Conservation (phyloP, 2,888 invertebrate species). For the Xylocampa areola region DNA sequence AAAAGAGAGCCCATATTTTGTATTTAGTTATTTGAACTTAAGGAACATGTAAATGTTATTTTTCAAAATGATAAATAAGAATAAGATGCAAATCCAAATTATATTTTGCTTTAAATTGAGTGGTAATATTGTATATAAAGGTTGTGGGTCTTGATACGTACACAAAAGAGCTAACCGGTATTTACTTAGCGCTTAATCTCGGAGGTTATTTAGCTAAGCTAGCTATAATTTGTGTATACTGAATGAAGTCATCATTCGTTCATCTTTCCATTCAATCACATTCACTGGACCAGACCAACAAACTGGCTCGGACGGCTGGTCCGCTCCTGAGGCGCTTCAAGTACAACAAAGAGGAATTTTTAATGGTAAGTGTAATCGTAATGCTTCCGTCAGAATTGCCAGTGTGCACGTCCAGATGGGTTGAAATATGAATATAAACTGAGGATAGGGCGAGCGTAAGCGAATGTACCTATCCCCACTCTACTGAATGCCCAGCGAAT, state of each 20-base stretch:
- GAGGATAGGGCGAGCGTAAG: constrained; percentile 9
- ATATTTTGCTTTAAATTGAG: no score
- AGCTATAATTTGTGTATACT: neutral
- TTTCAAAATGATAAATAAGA: no score
- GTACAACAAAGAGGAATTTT: constrained; percentile 36
- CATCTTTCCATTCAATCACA: constrained; percentile 38
- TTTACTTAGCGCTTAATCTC: neutral
- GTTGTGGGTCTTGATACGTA: no score
- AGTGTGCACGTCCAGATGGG: constrained; percentile 16
- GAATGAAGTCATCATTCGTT: constrained; percentile 20
- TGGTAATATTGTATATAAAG: no score
- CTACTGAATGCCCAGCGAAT: constrained; percentile 7
- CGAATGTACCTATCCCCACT: neutral
- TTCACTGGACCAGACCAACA: constrained; percentile 47
- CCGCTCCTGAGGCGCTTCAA: constrained; percentile 42
- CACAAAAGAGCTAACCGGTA: no score
- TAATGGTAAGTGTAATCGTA: constrained; percentile 39
- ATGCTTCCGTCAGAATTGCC: constrained; percentile 22
- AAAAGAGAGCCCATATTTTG: no score
- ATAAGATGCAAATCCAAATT: neutral
- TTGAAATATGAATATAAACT: neutral
- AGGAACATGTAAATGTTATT: no score
- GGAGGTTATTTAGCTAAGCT: neutral
- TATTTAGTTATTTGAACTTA: no score
- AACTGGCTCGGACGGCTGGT: constrained; percentile 37